phyloP scores from a whole-genome alignment of 1,140 invertebrate genomes.

The Geopemphigus sp. region DNA sequence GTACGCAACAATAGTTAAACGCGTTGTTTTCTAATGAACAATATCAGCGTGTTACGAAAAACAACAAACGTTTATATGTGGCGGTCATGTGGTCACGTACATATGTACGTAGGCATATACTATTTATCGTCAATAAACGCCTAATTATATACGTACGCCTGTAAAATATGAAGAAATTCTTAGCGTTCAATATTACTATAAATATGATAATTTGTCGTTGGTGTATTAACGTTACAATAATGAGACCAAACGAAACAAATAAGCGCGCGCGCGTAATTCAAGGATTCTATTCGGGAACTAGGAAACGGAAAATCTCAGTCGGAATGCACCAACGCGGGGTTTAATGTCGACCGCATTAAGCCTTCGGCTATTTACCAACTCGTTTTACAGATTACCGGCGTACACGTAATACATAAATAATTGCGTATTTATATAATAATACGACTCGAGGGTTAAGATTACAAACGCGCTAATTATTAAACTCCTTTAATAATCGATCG shows the following conservation, averaged over 20 bases:
- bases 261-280: neutral
- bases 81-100: neutral
- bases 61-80: neutral
- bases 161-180: neutral
- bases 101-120: neutral
- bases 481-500: too few relatives aligned
- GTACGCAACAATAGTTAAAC: too few relatives aligned
- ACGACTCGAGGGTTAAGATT: too few relatives aligned
- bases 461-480: too few relatives aligned
- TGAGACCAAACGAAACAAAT: neutral
- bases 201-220: neutral
- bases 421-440: too few relatives aligned
- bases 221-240: neutral
- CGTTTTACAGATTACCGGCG: neutral
- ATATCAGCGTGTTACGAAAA: neutral
- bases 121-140: neutral
- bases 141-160: neutral
- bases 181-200: neutral
- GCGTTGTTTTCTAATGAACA: neutral
- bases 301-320: conserved; percentile 12
- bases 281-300: conserved; percentile 7
- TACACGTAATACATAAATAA: neutral
- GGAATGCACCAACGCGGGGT: neutral
- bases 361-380: neutral
- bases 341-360: neutral